phyloP scores from a whole-genome alignment of 2,113 vertebrate genomes.

The Emydocephalus ijimae region DNA sequence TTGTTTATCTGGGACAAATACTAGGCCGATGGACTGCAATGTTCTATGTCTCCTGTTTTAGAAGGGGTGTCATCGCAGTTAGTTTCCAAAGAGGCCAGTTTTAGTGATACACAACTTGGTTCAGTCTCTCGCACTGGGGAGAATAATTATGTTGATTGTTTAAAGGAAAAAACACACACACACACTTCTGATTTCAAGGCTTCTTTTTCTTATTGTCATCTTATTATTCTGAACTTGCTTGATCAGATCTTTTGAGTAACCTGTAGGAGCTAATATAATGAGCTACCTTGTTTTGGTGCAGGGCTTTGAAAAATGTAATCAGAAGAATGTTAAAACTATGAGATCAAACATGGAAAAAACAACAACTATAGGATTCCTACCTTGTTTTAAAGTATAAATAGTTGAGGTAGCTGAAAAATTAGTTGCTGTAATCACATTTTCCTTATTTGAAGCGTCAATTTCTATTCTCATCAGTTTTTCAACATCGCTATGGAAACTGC shows the following conservation, averaged over 20 bases:
- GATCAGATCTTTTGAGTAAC: slow-evolving; percentile 29
- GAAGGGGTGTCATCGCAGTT: neutral
- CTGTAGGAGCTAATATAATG: slow-evolving; percentile 5
- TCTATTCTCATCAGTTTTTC: slow-evolving; percentile 89
- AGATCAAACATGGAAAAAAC: neutral
- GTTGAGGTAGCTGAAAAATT: slow-evolving; percentile 91
- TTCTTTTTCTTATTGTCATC: slow-evolving; percentile 5
- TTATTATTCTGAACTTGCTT: neutral
- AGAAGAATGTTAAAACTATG: neutral
- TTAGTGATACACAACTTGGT: neutral
- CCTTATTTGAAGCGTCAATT: slow-evolving; percentile 84
- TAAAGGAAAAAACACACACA: neutral
- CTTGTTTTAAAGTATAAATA: slow-evolving; percentile 91
- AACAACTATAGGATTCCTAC: slow-evolving; percentile 61
- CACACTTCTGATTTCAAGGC: neutral
- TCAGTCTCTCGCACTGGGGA: too few relatives aligned
- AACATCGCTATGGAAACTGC: slow-evolving; percentile 86
- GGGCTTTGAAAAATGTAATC: neutral
- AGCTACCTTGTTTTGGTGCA: slow-evolving; percentile 25
- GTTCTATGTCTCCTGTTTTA: neutral
- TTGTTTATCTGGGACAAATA: too few relatives aligned
- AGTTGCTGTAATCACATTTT: slow-evolving; percentile 89
- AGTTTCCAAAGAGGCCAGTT: neutral
- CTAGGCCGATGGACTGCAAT: neutral
- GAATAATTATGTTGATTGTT: neutral